Evolutionary conservation across 2,113 vertebrate genomes (phyloP).

Genomic region (Hystrix brachyura): DNA sequence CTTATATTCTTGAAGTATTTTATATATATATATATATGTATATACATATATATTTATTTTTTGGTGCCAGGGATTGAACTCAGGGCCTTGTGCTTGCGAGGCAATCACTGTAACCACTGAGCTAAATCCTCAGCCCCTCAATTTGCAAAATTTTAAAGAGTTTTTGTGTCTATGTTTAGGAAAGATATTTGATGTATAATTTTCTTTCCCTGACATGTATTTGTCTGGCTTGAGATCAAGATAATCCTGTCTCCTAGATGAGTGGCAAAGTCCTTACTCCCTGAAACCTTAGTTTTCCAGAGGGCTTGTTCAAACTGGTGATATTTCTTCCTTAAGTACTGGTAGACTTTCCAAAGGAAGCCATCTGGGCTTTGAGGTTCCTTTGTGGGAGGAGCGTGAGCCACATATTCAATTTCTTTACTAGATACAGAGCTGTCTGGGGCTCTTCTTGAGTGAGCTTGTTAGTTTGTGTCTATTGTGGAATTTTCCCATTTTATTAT

Average conservation of each 20-base stretch:
- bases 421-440: neutral
- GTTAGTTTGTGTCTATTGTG: neutral
- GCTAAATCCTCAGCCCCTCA: too few species aligned
- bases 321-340: neutral
- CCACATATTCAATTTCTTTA: slow-evolving; percentile 9
- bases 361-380: neutral
- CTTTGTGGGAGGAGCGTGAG: neutral
- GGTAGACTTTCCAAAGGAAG: neutral
- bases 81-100: too few species aligned
- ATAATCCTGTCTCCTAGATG: neutral
- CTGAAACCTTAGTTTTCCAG: neutral
- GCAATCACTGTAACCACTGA: too few species aligned
- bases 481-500: neutral
- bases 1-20: neutral
- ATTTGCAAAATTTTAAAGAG: neutral
- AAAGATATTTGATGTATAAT: neutral
- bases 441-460: neutral
- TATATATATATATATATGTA: too few species aligned
- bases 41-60: too few species aligned
- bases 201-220: neutral
- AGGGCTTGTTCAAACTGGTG: neutral
- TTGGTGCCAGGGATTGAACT: too few species aligned
- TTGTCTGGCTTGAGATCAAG: neutral
- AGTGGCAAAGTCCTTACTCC: neutral
- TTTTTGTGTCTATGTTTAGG: neutral